phyloP scores from a whole-genome alignment of 2,797 vertebrate species.

The Tinamus major region DNA sequence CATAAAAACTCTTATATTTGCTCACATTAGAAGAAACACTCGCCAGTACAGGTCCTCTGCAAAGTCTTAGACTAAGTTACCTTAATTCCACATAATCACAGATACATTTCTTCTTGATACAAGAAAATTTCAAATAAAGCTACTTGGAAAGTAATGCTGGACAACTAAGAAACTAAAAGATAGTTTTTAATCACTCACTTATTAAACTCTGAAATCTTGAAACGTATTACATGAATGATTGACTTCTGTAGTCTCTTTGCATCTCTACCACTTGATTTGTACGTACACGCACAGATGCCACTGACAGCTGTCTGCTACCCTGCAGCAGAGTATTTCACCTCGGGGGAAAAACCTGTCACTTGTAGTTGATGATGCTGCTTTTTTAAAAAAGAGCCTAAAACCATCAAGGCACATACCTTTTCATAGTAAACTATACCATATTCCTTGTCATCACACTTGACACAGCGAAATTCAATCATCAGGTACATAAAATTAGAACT shows the following conservation, averaged over 20 bases:
- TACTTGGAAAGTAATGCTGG: not conserved
- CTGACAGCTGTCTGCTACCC: conserved; percentile 64
- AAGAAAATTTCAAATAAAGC: conserved; percentile 12
- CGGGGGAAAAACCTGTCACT: conserved; percentile 37
- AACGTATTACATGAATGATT: conserved; percentile 53
- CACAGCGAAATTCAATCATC: conserved; percentile 98
- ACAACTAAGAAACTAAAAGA: conserved; percentile 38
- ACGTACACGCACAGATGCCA: conserved; percentile 52
- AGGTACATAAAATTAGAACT: conserved; percentile 99
- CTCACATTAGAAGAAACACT: not conserved
- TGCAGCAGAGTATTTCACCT: conserved; percentile 50
- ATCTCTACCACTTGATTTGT: conserved; percentile 64
- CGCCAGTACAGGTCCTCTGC: not conserved
- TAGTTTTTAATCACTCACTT: conserved; percentile 68
- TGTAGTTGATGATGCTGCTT: conserved; percentile 32
- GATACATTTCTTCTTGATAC: not conserved
- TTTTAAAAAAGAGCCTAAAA: conserved; percentile 41
- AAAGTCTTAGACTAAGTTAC: not conserved
- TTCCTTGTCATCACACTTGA: conserved; percentile 94
- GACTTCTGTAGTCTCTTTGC: conserved; percentile 58
- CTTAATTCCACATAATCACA: not conserved
- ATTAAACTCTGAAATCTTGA: conserved; percentile 63
- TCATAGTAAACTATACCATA: conserved; percentile 98
- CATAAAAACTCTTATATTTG: not conserved
- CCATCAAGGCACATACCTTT: conserved; percentile 85